Percentiles rank a stretch among this genome's conserved stretches.
These are phyloP conservation scores for Caenorhabditis briggsae DNA, from an alignment of 1,140 invertebrate species.

Conservation along the genomic window DNA sequence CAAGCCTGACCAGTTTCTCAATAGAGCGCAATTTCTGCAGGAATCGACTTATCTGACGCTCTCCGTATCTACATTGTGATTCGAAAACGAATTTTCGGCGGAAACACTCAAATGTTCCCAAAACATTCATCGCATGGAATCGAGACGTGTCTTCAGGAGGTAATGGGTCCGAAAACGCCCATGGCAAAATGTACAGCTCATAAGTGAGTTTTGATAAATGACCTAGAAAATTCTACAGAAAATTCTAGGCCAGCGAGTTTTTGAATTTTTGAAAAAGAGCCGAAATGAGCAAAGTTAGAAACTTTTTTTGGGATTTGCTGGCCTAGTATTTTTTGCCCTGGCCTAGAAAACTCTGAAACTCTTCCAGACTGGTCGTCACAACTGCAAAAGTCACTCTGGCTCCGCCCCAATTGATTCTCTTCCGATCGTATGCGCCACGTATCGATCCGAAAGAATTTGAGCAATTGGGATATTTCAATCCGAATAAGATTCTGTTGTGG, in stretches of 20 bases:
- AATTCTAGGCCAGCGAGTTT: neutral
- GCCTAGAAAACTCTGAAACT: neutral
- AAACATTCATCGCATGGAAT: slow-evolving; percentile 55
- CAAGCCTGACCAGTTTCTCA: neutral
- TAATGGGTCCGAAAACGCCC: slow-evolving; percentile 21
- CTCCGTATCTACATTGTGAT: slow-evolving; percentile 41
- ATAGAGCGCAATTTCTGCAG: neutral
- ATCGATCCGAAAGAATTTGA: slow-evolving; percentile 53
- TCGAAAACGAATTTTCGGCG: slow-evolving; percentile 40
- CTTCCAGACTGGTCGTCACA: slow-evolving; percentile 52
- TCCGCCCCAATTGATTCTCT: slow-evolving; percentile 46
- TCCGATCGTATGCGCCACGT: slow-evolving; percentile 54
- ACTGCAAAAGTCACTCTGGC: slow-evolving; percentile 46
- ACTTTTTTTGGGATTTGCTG: neutral
- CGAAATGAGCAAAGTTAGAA: too few species aligned
- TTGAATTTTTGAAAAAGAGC: neutral
- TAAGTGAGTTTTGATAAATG: too few species aligned
- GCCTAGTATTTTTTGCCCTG: neutral
- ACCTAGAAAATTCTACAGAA: neutral
- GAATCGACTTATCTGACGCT: slow-evolving; percentile 16
- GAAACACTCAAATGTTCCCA: slow-evolving; percentile 54
- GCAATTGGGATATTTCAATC: slow-evolving; percentile 56
- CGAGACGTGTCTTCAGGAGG: slow-evolving; percentile 52
- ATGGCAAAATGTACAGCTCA: slow-evolving; percentile 35
- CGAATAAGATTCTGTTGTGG: slow-evolving; percentile 56